Percentiles rank a stretch among this genome's conserved stretches.
phyloP scores from a whole-genome alignment of 1,140 invertebrate genomes.

The Papilio aristodemus region DNA sequence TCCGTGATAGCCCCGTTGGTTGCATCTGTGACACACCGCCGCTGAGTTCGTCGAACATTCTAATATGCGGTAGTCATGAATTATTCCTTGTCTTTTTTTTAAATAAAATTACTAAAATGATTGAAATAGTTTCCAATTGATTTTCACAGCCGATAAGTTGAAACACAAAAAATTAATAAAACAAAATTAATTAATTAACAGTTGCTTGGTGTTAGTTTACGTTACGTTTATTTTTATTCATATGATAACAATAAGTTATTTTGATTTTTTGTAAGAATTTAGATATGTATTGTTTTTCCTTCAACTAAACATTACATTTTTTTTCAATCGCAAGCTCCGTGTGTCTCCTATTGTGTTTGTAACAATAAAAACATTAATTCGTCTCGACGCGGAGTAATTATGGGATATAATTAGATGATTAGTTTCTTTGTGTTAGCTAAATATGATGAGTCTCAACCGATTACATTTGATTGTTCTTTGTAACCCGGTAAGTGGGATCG shows the following conservation, averaged over 20 bases:
- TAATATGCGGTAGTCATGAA: not conserved
- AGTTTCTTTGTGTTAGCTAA: constrained; percentile 19
- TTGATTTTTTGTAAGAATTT: too few species aligned
- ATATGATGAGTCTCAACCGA: not conserved
- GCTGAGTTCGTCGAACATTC: not conserved
- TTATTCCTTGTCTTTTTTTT: not conserved
- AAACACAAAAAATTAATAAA: too few species aligned
- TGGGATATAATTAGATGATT: constrained; percentile 22
- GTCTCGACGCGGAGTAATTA: constrained; percentile 12
- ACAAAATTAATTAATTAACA: too few species aligned
- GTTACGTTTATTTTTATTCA: too few species aligned
- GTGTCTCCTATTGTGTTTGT: constrained; percentile 1
- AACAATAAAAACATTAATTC: constrained; percentile 24
- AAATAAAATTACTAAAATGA: too few species aligned
- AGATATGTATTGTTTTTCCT: not conserved
- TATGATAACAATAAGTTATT: too few species aligned
- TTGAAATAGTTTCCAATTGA: too few species aligned
- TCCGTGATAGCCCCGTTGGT: constrained; percentile 44
- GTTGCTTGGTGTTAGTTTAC: too few species aligned
- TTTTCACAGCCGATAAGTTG: too few species aligned
- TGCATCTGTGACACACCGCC: not conserved
- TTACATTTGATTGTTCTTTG: constrained; percentile 19
- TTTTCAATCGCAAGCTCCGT: not conserved
- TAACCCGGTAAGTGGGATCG: constrained; percentile 14
- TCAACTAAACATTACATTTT: not conserved